A percentile compares a stretch with the other conserved stretches of the same genome.
Conservation (phyloP, 1,140 invertebrate genomes). For the Calliopsis andreniformis region DNA sequence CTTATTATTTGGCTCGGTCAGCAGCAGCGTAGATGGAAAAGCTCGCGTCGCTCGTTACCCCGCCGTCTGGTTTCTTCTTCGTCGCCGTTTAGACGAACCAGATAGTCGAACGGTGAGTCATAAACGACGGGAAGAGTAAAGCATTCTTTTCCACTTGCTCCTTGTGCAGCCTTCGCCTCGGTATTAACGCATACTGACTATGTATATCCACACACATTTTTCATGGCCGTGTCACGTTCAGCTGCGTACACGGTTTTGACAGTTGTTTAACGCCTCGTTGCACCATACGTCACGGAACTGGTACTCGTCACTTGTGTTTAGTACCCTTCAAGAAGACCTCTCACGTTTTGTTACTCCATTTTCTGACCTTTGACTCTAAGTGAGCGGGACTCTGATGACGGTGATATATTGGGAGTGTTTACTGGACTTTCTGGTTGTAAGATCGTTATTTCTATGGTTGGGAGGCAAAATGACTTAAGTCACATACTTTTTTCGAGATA, state of each 20-base stretch:
- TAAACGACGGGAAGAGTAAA: conserved; percentile 34
- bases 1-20: too few relatives aligned
- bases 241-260: neutral
- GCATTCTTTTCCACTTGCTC: conserved; percentile 24
- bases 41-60: neutral
- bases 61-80: conserved; percentile 4
- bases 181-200: neutral
- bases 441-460: too few relatives aligned
- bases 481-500: too few relatives aligned
- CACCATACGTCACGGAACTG: neutral
- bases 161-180: neutral
- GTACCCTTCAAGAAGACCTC: neutral
- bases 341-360: neutral
- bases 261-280: neutral
- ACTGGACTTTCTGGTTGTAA: too few relatives aligned
- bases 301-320: neutral
- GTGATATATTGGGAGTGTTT: too few relatives aligned
- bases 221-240: neutral
- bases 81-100: conserved; percentile 17
- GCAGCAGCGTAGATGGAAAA: conserved; percentile 6
- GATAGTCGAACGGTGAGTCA: conserved; percentile 51
- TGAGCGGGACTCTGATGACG: neutral
- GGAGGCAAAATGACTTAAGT: too few relatives aligned
- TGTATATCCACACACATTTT: conserved; percentile 13
- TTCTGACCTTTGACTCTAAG: neutral